These are phyloP conservation scores for Littorina saxatilis DNA, from an alignment of 1,140 invertebrate species.

Conservation along the genomic window DNA sequence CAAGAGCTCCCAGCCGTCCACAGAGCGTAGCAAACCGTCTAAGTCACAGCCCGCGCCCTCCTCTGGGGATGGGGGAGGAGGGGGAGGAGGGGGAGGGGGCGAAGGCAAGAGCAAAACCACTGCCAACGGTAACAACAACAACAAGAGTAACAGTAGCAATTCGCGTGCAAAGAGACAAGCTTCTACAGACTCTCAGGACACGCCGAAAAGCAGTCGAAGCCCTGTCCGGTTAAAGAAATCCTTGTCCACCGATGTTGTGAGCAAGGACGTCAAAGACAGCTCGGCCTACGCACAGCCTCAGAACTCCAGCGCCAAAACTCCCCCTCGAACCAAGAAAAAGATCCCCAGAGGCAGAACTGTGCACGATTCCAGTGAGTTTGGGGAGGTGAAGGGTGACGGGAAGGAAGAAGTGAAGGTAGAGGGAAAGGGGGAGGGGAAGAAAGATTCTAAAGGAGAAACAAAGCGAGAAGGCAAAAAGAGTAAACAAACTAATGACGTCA, in stretches of 20 bases:
- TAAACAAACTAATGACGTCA: constrained; percentile 6
- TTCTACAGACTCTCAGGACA: background rate
- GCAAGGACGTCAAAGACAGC: background rate
- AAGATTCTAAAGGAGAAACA: too few relatives aligned
- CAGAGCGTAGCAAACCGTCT: background rate
- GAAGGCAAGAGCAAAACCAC: background rate
- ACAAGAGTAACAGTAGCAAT: background rate
- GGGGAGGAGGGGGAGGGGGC: background rate
- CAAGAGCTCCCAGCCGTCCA: background rate
- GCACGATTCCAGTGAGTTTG: constrained; percentile 39
- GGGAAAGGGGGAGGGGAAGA: too few relatives aligned
- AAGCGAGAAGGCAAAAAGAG: too few relatives aligned
- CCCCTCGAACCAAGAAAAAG: constrained; percentile 31
- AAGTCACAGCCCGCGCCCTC: background rate
- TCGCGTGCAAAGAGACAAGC: background rate
- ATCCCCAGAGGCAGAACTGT: constrained; percentile 39
- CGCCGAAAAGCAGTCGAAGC: background rate
- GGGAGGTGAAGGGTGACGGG: constrained; percentile 29
- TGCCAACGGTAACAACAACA: too few relatives aligned
- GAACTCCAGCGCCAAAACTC: constrained; percentile 5
- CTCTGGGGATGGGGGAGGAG: too few relatives aligned
- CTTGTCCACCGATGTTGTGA: background rate
- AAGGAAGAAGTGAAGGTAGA: too few relatives aligned
- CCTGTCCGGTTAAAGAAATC: constrained; percentile 13
- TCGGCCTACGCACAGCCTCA: background rate